phyloP scores from a whole-genome alignment of 37 sponge, comb jelly and placozoan genomes.

The Halichondria panicea region DNA sequence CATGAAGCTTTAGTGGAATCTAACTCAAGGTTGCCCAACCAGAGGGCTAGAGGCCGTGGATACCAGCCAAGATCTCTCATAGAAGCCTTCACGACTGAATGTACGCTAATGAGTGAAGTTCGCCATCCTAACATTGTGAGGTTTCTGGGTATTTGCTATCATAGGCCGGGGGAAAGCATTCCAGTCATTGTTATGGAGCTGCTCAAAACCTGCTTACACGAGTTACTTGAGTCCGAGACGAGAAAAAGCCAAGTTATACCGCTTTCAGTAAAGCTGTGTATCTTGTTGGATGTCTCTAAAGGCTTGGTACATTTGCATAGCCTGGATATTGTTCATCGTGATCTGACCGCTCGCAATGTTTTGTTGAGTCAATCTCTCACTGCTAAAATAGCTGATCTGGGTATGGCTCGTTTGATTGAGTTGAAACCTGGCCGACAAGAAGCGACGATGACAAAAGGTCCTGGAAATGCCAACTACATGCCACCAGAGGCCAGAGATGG shows the following conservation, averaged over 20 bases:
- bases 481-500: slow-evolving; percentile 19
- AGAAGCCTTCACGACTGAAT: slow-evolving; percentile 20
- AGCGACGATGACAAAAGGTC: background rate
- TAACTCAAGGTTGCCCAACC: too few relatives aligned
- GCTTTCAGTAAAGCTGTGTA: background rate
- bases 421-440: background rate
- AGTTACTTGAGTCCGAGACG: background rate
- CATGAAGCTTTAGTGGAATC: too few relatives aligned
- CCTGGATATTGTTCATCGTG: slow-evolving; percentile 39
- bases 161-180: background rate
- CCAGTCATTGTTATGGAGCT: slow-evolving; percentile 30
- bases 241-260: background rate
- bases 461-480: slow-evolving; percentile 15
- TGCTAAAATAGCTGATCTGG: slow-evolving; percentile 50
- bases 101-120: slow-evolving; percentile 12
- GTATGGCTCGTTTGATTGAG: slow-evolving; percentile 23
- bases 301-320: slow-evolving; percentile 41
- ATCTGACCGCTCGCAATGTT: slow-evolving; percentile 42
- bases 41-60: too few relatives aligned
- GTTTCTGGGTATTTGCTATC: slow-evolving; percentile 28
- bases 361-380: slow-evolving; percentile 16
- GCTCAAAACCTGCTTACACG: slow-evolving; percentile 4
- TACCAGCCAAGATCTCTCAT: too few relatives aligned
- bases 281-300: slow-evolving; percentile 29
- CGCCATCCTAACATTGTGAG: slow-evolving; percentile 49